Conservation (phyloP, 2,888 invertebrate species). For the Cheilosia urbana region DNA sequence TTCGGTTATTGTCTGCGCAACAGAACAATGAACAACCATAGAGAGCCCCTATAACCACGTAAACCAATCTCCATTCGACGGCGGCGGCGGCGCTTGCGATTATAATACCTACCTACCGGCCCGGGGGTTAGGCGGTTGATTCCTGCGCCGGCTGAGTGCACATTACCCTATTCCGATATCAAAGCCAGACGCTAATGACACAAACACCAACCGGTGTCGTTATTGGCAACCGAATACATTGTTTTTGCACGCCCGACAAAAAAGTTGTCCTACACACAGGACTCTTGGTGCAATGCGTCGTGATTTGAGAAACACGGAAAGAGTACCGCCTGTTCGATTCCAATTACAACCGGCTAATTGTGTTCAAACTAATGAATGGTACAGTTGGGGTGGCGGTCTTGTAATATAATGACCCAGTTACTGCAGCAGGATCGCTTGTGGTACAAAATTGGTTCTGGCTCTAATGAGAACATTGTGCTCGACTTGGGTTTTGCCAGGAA, state of each 20-base stretch:
- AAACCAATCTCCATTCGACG: neutral
- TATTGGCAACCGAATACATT: neutral
- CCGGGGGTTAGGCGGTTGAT: slow-evolving; percentile 3
- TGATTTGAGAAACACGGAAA: neutral
- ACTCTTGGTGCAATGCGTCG: slow-evolving; percentile 43
- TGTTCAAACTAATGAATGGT: neutral
- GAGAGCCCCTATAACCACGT: neutral
- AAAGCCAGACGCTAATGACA: slow-evolving; percentile 31
- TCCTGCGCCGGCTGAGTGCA: slow-evolving; percentile 13
- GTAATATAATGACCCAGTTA: slow-evolving; percentile 40
- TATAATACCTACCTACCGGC: neutral
- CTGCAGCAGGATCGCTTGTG: slow-evolving; percentile 19
- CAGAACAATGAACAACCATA: neutral
- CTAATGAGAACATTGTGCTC: slow-evolving; percentile 13
- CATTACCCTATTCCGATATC: slow-evolving; percentile 15
- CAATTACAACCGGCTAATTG: slow-evolving; percentile 70
- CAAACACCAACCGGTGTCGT: neutral
- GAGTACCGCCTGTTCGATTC: slow-evolving; percentile 26
- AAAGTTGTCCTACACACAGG: slow-evolving; percentile 12
- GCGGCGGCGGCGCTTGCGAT: neutral
- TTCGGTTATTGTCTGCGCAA: slow-evolving; percentile 7
- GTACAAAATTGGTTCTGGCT: slow-evolving; percentile 26
- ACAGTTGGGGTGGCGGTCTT: slow-evolving; percentile 1
- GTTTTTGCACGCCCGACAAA: slow-evolving; percentile 1
- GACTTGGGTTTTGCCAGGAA: slow-evolving; percentile 1